These are phyloP conservation scores for Caenorhabditis wallacei DNA, from an alignment of 2,888 invertebrate species.

Conservation along the genomic window DNA sequence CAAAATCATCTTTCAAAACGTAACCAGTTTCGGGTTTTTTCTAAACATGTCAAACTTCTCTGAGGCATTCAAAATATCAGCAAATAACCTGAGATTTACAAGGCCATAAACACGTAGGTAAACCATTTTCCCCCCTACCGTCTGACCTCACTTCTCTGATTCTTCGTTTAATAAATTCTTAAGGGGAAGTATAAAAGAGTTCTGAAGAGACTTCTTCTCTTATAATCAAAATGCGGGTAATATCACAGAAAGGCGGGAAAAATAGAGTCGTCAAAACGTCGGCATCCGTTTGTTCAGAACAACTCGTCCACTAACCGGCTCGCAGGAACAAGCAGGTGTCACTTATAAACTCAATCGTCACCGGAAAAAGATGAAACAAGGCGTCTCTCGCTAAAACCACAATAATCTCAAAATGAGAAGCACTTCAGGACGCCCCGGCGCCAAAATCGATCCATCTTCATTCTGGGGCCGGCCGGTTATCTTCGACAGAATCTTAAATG, in stretches of 20 bases:
- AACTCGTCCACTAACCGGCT: conserved; percentile 25
- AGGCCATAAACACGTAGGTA: conserved; percentile 52
- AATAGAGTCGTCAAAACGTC: conserved; percentile 35
- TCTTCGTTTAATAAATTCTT: neutral
- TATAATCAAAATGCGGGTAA: conserved; percentile 35
- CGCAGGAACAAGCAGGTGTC: conserved; percentile 50
- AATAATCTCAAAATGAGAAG: conserved; percentile 50
- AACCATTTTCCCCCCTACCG: neutral
- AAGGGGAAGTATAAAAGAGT: neutral
- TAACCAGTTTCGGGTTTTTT: conserved; percentile 45
- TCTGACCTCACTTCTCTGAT: neutral
- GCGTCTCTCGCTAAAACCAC: conserved; percentile 35
- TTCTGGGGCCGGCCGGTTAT: conserved; percentile 51
- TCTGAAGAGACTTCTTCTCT: too few species aligned
- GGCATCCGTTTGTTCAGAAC: conserved; percentile 52
- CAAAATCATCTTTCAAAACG: neutral
- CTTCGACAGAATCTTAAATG: conserved; percentile 63
- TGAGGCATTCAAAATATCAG: conserved; percentile 51
- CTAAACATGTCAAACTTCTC: conserved; percentile 57
- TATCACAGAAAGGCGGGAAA: conserved; percentile 11
- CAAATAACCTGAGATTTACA: conserved; percentile 61
- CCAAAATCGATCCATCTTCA: conserved; percentile 67
- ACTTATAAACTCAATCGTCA: conserved; percentile 18
- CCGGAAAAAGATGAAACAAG: conserved; percentile 2
- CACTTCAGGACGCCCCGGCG: conserved; percentile 33